phyloP scores from a whole-genome alignment of 2,113 vertebrate species.

The Silurus glanis region DNA sequence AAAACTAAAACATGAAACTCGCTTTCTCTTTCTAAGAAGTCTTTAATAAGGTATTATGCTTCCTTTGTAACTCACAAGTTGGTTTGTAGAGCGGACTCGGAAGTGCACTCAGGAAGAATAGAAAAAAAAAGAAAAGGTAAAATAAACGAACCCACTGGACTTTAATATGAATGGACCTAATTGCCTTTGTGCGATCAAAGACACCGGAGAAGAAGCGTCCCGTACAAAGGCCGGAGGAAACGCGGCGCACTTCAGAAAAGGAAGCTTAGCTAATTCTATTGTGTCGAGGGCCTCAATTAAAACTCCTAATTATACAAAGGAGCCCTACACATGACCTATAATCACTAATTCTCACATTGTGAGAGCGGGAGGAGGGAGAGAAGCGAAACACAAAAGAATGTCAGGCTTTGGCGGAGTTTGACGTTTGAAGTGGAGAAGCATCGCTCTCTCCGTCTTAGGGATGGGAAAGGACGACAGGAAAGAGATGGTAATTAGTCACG shows the following conservation, averaged over 20 bases:
- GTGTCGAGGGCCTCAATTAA: conserved; percentile 71
- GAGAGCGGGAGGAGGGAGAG: conserved; percentile 47
- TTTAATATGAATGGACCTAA: conserved; percentile 65
- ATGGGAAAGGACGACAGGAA: conserved; percentile 44
- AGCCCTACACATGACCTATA: conserved; percentile 68
- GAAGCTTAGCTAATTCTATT: conserved; percentile 68
- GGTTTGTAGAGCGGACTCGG: no score
- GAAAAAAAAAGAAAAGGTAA: conserved; percentile 58
- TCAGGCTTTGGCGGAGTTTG: conserved; percentile 50
- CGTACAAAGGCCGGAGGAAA: conserved; percentile 61
- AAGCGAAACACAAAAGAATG: conserved; percentile 48
- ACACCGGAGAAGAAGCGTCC: conserved; percentile 52
- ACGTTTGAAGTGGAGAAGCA: conserved; percentile 47
- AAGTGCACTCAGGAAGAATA: conserved; percentile 39
- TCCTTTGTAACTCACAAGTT: background rate
- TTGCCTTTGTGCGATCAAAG: conserved; percentile 68
- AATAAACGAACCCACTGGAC: conserved; percentile 53
- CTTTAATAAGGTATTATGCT: background rate
- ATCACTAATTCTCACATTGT: conserved; percentile 59
- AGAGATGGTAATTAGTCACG: conserved; percentile 48
- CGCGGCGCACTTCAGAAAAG: conserved; percentile 49
- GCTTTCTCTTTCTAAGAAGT: background rate
- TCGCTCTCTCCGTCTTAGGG: conserved; percentile 43
- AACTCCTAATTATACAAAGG: conserved; percentile 70
- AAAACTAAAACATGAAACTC: background rate